Base-by-base conservation (phyloP, 1,140 invertebrate genomes). In the Musca domestica region DNA sequence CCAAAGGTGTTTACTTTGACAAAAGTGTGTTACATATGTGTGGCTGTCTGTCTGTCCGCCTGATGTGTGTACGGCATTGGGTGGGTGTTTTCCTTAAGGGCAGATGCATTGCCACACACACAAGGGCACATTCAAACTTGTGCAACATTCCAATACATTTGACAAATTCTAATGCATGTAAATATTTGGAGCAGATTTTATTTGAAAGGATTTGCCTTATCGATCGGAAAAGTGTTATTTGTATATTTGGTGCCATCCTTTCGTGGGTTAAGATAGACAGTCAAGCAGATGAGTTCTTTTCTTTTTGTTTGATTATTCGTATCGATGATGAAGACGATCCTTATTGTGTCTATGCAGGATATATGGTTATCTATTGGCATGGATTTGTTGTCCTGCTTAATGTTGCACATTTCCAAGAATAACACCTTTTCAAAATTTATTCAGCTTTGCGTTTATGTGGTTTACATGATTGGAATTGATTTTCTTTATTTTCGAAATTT, bases 151-250 rank as follows among this genome's bases (percentile, higher is more conserved):
- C 17, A 61, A 41, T 61, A 19, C 56, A 19, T 41, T 41, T 41
- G 19, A 34, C 34, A 61, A 19, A 19, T 61, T 61, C 56, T 61
- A 61, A 61, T 61, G 56, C 56, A 61, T 61, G 56, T 61, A 61
- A 61, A 61, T 61, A 61, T 61, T 61, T 61, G 17, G 56, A 61
- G 56, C 56, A 61, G 56, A 61, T 61, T 61, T 61, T 19, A 17
- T 54, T 23, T 23, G 4, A 61, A 61, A 34, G 27, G 56, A 61
- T 34, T 61, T 51, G 2, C 10, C 34, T 41, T 41, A 41, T 41
- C 34, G 34, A 41, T 41, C 20, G 27, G 20, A 34, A 58, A 61
- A 61, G 34, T 34, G 34, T 61, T 61, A 34, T 34, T n/a, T 61
- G 27, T 34, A 27, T 34, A 41, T 61, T 61, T 19, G 4, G 34